Evolutionary conservation across 2,113 vertebrate species (phyloP).

Genomic region (Egretta garzetta): DNA sequence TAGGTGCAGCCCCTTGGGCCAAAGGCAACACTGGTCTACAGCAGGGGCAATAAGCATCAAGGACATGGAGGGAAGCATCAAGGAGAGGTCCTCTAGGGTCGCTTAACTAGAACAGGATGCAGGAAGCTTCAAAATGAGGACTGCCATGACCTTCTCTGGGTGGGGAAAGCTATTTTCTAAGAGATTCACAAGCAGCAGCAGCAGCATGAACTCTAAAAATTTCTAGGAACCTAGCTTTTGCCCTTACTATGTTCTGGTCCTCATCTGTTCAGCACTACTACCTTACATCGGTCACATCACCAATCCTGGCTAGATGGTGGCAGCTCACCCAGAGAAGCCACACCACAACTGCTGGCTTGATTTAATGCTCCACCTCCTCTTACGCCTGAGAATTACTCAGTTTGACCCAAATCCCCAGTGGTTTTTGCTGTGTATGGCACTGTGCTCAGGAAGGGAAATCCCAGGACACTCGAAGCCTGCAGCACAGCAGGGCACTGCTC

Average conservation of each 20-base stretch:
- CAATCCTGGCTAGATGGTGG: neutral
- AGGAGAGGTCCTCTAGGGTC: neutral
- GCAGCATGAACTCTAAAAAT: neutral
- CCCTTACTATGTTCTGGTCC: too few species aligned
- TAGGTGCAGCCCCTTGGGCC: neutral
- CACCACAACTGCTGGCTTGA: neutral
- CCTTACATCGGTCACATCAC: neutral
- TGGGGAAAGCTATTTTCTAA: neutral
- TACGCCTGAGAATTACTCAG: neutral
- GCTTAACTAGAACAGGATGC: neutral
- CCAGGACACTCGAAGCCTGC: accelerated
- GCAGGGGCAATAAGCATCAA: neutral
- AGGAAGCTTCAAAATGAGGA: neutral
- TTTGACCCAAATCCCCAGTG: neutral
- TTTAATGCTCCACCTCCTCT: neutral
- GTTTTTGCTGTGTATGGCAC: neutral
- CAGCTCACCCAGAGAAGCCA: neutral
- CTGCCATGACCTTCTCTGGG: neutral
- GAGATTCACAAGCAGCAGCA: neutral
- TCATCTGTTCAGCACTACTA: neutral
- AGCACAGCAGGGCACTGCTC: neutral
- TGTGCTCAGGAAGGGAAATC: neutral
- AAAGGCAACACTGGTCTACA: accelerated
- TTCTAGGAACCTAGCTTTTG: neutral
- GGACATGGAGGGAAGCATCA: neutral